Evolutionary conservation across 2,888 invertebrate species (phyloP).

Genomic region (Phyllotreta striolata): DNA sequence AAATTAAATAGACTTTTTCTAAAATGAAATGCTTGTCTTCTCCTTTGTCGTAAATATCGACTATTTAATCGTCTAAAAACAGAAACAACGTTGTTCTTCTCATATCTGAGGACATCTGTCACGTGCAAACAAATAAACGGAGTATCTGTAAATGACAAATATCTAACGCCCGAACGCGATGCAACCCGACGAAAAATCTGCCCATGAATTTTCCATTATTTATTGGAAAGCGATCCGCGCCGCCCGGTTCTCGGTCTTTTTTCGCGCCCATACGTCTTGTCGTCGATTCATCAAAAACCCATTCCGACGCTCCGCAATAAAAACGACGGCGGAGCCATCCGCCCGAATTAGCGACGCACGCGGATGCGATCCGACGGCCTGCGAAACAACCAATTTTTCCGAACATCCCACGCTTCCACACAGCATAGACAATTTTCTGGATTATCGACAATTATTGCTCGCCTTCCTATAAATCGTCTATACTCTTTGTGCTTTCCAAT

Average conservation of each 20-base stretch:
- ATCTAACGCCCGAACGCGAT: not conserved
- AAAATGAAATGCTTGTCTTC: too few relatives aligned
- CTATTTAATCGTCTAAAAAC: too few relatives aligned
- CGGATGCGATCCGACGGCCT: conserved; percentile 34
- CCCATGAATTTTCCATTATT: conserved; percentile 31
- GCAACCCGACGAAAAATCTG: conserved; percentile 24
- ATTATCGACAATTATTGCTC: too few relatives aligned
- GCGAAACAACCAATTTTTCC: conserved; percentile 33
- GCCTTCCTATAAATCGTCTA: too few relatives aligned
- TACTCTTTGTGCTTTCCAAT: too few relatives aligned
- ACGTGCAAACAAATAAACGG: conserved; percentile 7
- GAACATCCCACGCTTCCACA: conserved; percentile 7
- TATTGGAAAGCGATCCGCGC: conserved; percentile 24
- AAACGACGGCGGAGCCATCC: conserved; percentile 38
- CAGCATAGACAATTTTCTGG: too few relatives aligned
- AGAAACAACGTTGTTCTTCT: conserved; percentile 1
- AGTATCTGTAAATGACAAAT: conserved; percentile 22
- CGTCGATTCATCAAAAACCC: conserved; percentile 38
- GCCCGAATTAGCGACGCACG: conserved; percentile 36
- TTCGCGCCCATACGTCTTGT: conserved; percentile 28
- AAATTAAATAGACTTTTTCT: conserved; percentile 1
- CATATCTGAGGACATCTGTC: conserved; percentile 18
- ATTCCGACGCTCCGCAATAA: conserved; percentile 31
- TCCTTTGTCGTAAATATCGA: too few relatives aligned
- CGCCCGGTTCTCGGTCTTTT: conserved; percentile 20